Percentiles rank a stretch among this genome's conserved stretches.
These are phyloP conservation scores for Tetrapedia diversipes DNA, from an alignment of 2,888 invertebrate species.

Conservation along the genomic window DNA sequence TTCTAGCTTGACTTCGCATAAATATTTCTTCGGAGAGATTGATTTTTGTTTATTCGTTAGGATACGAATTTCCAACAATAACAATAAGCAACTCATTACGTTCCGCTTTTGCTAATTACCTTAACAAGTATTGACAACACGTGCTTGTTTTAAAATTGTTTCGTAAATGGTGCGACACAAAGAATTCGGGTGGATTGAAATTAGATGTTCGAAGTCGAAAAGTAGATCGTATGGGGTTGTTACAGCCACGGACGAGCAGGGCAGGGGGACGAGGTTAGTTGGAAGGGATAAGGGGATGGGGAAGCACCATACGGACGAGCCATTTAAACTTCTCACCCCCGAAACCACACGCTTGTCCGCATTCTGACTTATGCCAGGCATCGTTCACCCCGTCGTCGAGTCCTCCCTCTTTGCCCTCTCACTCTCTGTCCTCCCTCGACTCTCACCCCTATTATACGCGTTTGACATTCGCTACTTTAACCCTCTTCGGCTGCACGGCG, in stretches of 20 bases:
- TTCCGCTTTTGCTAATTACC: too few relatives aligned
- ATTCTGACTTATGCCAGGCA: constrained; percentile 83
- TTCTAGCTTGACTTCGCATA: too few relatives aligned
- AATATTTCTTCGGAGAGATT: too few relatives aligned
- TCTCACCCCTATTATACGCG: constrained; percentile 68
- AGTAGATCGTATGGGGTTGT: constrained; percentile 49
- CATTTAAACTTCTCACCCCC: constrained; percentile 83
- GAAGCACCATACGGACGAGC: constrained; percentile 82
- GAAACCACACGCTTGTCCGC: constrained; percentile 82
- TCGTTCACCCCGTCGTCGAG: constrained; percentile 79
- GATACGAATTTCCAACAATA: too few relatives aligned
- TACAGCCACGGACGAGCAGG: constrained; percentile 23
- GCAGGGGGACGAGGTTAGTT: constrained; percentile 34
- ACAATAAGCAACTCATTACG: too few relatives aligned
- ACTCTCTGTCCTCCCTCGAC: constrained; percentile 52
- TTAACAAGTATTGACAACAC: too few relatives aligned
- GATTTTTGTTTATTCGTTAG: too few relatives aligned
- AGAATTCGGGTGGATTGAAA: constrained; percentile 49
- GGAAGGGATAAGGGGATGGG: constrained; percentile 64
- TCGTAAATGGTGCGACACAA: too few relatives aligned
- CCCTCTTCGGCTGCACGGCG: constrained; percentile 59
- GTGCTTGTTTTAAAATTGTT: too few relatives aligned
- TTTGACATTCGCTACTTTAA: constrained; percentile 74
- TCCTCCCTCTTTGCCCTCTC: constrained; percentile 68
- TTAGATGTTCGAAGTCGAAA: constrained; percentile 55